Conservation (phyloP, 2,113 vertebrate species). For the Trichechus manatus region DNA sequence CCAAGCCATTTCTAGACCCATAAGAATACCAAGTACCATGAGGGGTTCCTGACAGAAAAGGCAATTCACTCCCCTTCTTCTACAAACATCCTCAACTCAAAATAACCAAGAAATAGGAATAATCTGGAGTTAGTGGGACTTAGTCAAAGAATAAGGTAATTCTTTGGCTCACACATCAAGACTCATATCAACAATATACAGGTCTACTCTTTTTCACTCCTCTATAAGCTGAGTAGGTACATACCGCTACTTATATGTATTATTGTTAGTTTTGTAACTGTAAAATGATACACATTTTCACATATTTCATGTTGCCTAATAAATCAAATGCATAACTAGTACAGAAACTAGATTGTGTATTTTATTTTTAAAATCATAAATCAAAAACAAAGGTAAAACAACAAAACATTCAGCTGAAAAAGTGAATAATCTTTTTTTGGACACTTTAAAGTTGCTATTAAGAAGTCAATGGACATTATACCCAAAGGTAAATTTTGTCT, state of each 20-base stretch:
- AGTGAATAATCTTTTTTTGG: background rate
- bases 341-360: background rate
- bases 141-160: background rate
- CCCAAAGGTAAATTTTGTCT: background rate
- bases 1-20: background rate
- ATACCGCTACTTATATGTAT: background rate
- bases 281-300: background rate
- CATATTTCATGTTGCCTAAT: background rate
- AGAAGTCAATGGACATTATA: background rate
- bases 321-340: constrained; percentile 12
- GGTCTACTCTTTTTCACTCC: background rate
- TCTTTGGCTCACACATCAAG: background rate
- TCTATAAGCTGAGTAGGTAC: background rate
- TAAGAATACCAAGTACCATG: background rate
- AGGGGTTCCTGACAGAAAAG: background rate
- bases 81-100: background rate
- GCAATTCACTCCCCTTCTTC: background rate
- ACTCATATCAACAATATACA: background rate
- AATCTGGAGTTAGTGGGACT: background rate
- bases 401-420: constrained; percentile 3
- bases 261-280: background rate
- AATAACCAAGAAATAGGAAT: background rate
- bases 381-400: constrained; percentile 22
- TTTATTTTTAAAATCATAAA: constrained; percentile 48
- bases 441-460: background rate